Evolutionary conservation across 2,797 vertebrate species (phyloP).

Genomic region (Monodelphis domestica): DNA sequence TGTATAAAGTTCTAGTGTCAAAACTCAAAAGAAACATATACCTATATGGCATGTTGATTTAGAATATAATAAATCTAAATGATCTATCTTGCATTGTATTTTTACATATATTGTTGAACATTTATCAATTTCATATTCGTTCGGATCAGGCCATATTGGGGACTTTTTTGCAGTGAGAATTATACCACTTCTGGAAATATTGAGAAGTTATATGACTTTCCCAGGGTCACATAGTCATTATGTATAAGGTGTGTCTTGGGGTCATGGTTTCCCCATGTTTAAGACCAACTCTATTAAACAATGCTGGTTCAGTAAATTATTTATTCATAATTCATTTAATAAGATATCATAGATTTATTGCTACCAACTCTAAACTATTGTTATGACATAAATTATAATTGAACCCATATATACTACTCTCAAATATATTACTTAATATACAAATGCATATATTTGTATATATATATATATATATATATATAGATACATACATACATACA

Average conservation of each 20-base stretch:
- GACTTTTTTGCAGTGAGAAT: background rate
- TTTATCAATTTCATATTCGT: slow-evolving; percentile 16
- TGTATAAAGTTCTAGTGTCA: background rate
- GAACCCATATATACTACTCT: background rate
- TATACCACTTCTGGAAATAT: background rate
- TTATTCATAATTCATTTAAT: background rate
- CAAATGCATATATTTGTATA: too few relatives aligned
- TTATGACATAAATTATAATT: background rate
- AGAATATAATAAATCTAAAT: background rate
- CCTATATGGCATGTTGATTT: background rate
- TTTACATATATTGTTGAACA: accelerated
- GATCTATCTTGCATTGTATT: background rate
- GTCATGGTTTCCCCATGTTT: background rate
- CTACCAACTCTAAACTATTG: background rate
- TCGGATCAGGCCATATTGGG: background rate
- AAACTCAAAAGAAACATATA: background rate
- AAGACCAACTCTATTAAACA: background rate
- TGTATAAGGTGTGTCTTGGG: background rate
- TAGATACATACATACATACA: too few relatives aligned
- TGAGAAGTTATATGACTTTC: background rate
- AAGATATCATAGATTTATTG: background rate
- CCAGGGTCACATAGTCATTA: background rate
- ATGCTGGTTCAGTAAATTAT: background rate
- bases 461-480: too few relatives aligned
- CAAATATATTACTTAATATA: background rate